phyloP scores from a whole-genome alignment of 2,797 vertebrate species.

The Thalassophryne amazonica region DNA sequence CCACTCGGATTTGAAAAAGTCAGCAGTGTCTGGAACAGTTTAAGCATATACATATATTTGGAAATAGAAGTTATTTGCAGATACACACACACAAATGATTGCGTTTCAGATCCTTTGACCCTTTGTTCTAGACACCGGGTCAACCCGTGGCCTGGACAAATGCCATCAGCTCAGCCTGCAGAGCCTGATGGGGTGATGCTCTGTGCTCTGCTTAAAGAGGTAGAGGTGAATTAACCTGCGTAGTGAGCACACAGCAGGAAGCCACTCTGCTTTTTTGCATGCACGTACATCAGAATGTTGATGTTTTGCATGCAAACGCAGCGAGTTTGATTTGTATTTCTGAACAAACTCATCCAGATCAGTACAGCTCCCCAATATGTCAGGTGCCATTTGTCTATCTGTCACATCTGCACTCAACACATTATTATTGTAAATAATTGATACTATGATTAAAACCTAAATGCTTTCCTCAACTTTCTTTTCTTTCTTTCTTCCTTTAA shows the following conservation, averaged over 20 bases:
- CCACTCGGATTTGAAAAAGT: background rate
- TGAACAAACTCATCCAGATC: no score
- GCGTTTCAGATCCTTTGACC: conserved; percentile 40
- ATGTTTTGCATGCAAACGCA: no score
- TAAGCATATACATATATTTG: background rate
- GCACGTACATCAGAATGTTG: no score
- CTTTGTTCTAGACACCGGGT: conserved; percentile 18
- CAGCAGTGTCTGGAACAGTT: background rate
- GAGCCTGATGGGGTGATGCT: conserved; percentile 52
- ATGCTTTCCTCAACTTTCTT: no score
- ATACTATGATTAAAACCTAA: no score
- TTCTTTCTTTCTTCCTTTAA: no score
- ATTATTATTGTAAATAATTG: no score
- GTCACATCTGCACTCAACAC: no score
- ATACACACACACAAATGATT: conserved; percentile 20
- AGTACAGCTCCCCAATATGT: no score
- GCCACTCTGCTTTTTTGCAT: conserved; percentile 13
- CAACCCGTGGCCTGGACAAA: no score
- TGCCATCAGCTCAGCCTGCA: conserved; percentile 54
- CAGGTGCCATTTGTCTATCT: no score
- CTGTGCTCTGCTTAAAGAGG: conserved; percentile 59
- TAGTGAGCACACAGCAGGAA: conserved; percentile 14
- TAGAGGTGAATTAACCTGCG: conserved; percentile 70
- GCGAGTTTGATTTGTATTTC: background rate
- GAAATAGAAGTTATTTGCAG: background rate